phyloP scores from a whole-genome alignment of 2,888 invertebrate species.

The Drosophila engyochracea region DNA sequence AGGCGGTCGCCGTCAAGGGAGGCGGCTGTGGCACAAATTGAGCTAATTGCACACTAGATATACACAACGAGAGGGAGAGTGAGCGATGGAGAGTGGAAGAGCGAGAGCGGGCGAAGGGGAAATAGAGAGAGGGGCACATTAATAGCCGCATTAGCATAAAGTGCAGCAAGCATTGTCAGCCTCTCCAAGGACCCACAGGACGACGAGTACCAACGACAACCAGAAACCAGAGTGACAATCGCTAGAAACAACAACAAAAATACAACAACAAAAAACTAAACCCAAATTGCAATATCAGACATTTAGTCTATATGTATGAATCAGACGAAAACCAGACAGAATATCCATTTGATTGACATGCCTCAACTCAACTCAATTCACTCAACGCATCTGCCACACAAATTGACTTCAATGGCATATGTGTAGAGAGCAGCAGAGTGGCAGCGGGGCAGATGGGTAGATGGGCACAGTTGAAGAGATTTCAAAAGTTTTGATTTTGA shows the following conservation, averaged over 20 bases:
- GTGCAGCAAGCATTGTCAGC: constrained; percentile 52
- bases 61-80: constrained; percentile 23
- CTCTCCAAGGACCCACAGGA: constrained; percentile 38
- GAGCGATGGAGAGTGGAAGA: background rate
- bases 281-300: constrained; percentile 52
- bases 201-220: background rate
- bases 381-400: constrained; percentile 25
- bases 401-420: constrained; percentile 57
- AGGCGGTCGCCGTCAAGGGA: constrained; percentile 36
- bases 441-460: background rate
- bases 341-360: constrained; percentile 71
- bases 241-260: background rate
- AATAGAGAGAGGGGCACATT: constrained; percentile 41
- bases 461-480: background rate
- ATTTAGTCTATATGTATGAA: constrained; percentile 31
- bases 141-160: constrained; percentile 77
- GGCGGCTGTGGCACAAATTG: constrained; percentile 67
- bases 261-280: background rate
- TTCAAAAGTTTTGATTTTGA: background rate
- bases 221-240: constrained; percentile 43
- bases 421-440: constrained; percentile 23
- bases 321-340: constrained; percentile 36
- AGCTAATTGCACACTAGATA: constrained; percentile 78
- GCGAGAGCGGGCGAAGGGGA: background rate
- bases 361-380: constrained; percentile 31